Percentiles rank a stretch among this genome's conserved stretches.
Evolutionary conservation across 2,888 invertebrate genomes (phyloP).

Genomic region (Nowickia ferox): DNA sequence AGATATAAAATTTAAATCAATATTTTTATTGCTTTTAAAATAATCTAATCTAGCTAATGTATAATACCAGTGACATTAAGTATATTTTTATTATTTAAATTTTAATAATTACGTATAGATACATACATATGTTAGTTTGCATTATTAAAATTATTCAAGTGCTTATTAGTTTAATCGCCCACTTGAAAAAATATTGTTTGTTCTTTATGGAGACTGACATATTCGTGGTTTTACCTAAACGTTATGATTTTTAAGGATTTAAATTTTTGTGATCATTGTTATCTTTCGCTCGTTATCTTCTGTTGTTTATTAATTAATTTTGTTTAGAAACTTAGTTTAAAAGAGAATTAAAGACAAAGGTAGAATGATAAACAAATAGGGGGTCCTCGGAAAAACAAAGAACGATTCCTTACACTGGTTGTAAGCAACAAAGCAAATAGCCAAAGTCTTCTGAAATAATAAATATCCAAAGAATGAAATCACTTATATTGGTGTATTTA

Average conservation of each 20-base stretch:
- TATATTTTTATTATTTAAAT: slow-evolving; percentile 27
- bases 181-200: slow-evolving; percentile 25
- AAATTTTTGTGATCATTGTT: slow-evolving; percentile 67
- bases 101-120: slow-evolving; percentile 14
- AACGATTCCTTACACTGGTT: neutral
- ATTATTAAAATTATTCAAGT: slow-evolving; percentile 15
- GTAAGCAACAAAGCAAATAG: neutral
- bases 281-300: slow-evolving; percentile 65
- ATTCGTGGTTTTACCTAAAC: slow-evolving; percentile 49
- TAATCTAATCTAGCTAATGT: slow-evolving; percentile 50
- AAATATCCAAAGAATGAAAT: slow-evolving; percentile 59
- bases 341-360: slow-evolving; percentile 30
- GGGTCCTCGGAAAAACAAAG: neutral
- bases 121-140: neutral
- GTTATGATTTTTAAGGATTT: slow-evolving; percentile 58
- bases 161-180: slow-evolving; percentile 1
- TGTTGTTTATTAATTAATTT: slow-evolving; percentile 67
- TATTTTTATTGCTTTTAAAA: neutral
- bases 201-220: slow-evolving; percentile 62
- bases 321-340: slow-evolving; percentile 52
- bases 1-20: neutral
- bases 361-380: slow-evolving; percentile 3
- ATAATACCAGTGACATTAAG: slow-evolving; percentile 62
- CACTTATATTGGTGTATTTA: slow-evolving; percentile 53
- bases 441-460: neutral